Conservation (phyloP, 2,797 vertebrate species). For the Otolemur crassicaudatus region DNA sequence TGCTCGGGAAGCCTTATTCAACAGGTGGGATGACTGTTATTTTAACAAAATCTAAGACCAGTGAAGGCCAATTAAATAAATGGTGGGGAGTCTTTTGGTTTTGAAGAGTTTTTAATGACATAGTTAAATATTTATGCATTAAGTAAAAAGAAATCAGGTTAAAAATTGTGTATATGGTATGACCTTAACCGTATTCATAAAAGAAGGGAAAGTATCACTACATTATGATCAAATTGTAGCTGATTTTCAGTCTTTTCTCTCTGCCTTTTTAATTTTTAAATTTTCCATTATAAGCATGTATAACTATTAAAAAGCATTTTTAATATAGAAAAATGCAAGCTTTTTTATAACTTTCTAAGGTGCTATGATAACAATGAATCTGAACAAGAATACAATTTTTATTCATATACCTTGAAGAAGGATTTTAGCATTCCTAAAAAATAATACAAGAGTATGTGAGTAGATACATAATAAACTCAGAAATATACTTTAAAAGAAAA, state of each 20-base stretch:
- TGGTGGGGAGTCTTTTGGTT: background rate
- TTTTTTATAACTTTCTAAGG: background rate
- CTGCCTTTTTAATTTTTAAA: background rate
- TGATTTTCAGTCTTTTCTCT: conserved; percentile 24
- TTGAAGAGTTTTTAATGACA: background rate
- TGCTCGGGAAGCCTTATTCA: background rate
- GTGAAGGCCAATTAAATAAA: background rate
- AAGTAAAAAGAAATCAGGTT: conserved; percentile 30
- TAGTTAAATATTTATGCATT: conserved; percentile 23
- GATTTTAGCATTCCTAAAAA: conserved; percentile 12
- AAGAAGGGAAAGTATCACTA: background rate
- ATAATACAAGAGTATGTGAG: background rate
- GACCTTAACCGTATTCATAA: background rate
- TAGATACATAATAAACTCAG: background rate
- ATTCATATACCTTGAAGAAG: background rate
- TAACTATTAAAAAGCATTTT: conserved; percentile 20
- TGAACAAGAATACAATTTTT: background rate
- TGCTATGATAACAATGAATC: background rate
- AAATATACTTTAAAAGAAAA: background rate
- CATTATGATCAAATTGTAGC: conserved; percentile 12
- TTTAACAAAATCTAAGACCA: conserved; percentile 25
- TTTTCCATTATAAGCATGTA: background rate
- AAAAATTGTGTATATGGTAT: background rate
- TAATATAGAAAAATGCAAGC: background rate
- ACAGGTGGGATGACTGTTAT: background rate